phyloP scores from a whole-genome alignment of 2,797 vertebrate species.

The Sebastes itinus region DNA sequence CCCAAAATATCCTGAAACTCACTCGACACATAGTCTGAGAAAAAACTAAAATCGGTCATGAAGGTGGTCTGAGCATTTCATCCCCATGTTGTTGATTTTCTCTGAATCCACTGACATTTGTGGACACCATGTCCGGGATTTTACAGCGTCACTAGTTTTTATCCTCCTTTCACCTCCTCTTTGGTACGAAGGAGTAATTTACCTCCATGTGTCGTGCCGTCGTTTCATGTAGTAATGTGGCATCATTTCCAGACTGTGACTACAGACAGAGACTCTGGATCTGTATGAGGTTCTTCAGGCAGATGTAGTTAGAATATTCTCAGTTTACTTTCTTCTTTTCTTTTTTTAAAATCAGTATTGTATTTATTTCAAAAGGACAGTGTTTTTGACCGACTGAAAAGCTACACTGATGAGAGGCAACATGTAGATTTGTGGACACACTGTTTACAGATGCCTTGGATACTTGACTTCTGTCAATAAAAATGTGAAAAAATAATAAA shows the following conservation, averaged over 20 bases:
- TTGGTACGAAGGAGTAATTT: background rate
- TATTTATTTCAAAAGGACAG: constrained; percentile 64
- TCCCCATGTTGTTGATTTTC: background rate
- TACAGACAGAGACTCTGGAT: background rate
- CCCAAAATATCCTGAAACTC: background rate
- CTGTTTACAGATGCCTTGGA: constrained; percentile 83
- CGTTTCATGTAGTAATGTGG: background rate
- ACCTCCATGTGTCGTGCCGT: background rate
- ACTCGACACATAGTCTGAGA: background rate
- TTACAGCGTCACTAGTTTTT: background rate
- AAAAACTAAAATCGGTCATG: background rate
- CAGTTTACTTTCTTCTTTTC: background rate
- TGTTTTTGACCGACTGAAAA: constrained; percentile 44
- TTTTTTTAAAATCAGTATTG: constrained; percentile 37
- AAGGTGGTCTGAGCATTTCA: constrained; percentile 2
- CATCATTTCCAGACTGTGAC: constrained; percentile 11
- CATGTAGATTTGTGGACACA: constrained; percentile 79
- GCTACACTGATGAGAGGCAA: constrained; percentile 50
- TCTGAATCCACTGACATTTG: background rate
- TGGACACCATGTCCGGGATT: background rate
- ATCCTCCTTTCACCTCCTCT: background rate
- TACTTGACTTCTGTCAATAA: constrained; percentile 86
- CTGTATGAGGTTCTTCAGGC: constrained; percentile 28
- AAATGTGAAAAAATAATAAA: constrained; percentile 75
- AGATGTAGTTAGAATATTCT: constrained; percentile 31